Conservation (phyloP, 2,113 vertebrate species). For the Odontesthes bonariensis region DNA sequence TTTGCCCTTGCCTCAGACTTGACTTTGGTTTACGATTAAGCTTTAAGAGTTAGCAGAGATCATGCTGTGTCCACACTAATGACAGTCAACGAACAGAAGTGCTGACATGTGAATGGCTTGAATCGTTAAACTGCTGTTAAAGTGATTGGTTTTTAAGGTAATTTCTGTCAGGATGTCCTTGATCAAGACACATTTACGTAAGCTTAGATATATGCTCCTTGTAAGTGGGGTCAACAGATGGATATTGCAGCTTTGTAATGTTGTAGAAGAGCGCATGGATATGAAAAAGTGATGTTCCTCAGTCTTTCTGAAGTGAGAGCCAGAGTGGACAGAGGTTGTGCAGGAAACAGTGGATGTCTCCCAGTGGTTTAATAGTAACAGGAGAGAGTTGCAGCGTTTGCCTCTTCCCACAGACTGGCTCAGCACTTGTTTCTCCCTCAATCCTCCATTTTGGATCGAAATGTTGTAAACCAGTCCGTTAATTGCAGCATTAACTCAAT, state of each 20-base stretch:
- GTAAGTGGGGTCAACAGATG: constrained; percentile 14
- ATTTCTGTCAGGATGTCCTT: constrained; percentile 46
- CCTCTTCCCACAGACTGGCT: constrained; percentile 61
- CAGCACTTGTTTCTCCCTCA: constrained; percentile 69
- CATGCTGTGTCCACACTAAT: neutral
- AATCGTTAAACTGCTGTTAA: constrained; percentile 37
- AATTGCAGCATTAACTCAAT: constrained; percentile 77
- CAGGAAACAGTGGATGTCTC: constrained; percentile 48
- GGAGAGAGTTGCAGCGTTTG: constrained; percentile 61
- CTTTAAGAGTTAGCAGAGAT: neutral
- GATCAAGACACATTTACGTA: constrained; percentile 25
- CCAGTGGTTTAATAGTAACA: constrained; percentile 58
- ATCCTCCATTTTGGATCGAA: constrained; percentile 73
- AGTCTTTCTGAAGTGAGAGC: constrained; percentile 45
- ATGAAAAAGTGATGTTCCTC: constrained; percentile 54
- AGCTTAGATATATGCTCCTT: neutral
- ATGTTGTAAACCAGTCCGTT: constrained; percentile 62
- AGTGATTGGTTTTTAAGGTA: constrained; percentile 5
- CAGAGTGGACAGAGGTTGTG: constrained; percentile 33
- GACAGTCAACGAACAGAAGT: neutral
- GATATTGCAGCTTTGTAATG: neutral
- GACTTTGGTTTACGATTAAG: neutral
- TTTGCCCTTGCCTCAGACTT: neutral
- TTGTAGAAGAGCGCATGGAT: constrained; percentile 28
- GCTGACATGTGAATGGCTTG: constrained; percentile 28